A percentile compares a stretch with the other conserved stretches of the same genome.
Evolutionary conservation across 35 echinoderm and acorn worm species (phyloP).

Genomic region (Amphiura filiformis): DNA sequence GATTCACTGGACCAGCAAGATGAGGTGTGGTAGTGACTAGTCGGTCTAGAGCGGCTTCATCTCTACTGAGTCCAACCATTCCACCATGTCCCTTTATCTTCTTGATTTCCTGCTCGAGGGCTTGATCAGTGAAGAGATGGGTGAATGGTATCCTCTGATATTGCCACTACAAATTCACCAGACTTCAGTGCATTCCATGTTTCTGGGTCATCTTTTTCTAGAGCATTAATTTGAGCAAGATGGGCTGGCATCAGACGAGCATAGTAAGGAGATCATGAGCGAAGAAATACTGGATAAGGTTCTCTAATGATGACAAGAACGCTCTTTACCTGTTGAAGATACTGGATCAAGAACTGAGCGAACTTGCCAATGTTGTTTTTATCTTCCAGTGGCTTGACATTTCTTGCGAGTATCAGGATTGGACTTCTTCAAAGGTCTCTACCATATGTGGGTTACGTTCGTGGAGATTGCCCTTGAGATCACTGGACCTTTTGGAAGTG

Average conservation of each 20-base stretch:
- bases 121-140: conserved; percentile 24
- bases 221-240: conserved; percentile 40
- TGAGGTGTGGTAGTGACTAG: conserved; percentile 18
- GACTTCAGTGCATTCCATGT: conserved; percentile 12
- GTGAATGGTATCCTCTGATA: conserved; percentile 28
- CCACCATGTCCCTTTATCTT: conserved; percentile 20
- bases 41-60: conserved; percentile 19
- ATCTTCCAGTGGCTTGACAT: conserved; percentile 35
- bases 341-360: conserved; percentile 43
- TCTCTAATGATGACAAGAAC: conserved; percentile 39
- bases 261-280: conserved; percentile 34
- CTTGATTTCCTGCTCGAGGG: conserved; percentile 12
- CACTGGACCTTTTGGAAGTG: conserved; percentile 34
- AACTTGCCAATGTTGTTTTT: conserved; percentile 32
- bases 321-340: conserved; percentile 36
- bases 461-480: conserved; percentile 16
- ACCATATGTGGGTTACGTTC: conserved; percentile 22
- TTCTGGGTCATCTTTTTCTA: conserved; percentile 18
- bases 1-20: no score
- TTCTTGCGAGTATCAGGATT: conserved; percentile 22
- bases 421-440: conserved; percentile 15
- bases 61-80: conserved; percentile 13
- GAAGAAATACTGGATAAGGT: conserved; percentile 37
- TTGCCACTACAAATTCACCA: conserved; percentile 5
- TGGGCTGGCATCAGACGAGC: conserved; percentile 43